These are phyloP conservation scores for Reinhardtius hippoglossoides DNA, from an alignment of 2,113 vertebrate species.

Conservation along the genomic window DNA sequence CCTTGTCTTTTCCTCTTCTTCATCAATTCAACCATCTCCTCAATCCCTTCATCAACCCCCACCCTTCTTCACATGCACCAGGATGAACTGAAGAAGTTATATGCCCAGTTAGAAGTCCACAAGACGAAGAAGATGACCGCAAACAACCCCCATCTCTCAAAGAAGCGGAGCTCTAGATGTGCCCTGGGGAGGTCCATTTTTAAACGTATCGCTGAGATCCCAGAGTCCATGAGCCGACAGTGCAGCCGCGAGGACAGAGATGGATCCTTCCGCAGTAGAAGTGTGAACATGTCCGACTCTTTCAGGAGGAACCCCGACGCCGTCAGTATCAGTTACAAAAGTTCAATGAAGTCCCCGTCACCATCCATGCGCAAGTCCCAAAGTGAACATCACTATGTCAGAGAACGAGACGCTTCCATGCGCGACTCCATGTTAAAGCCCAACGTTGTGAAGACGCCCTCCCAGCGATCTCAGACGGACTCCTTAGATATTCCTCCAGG, in stretches of 20 bases:
- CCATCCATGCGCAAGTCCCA: conserved; percentile 78
- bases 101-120: conserved; percentile 90
- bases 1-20: conserved; percentile 49
- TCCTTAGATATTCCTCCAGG: conserved; percentile 82
- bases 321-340: conserved; percentile 67
- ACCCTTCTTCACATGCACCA: conserved; percentile 66
- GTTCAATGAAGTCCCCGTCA: conserved; percentile 71
- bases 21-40: conserved; percentile 43
- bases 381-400: conserved; percentile 79
- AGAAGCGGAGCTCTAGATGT: conserved; percentile 86
- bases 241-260: conserved; percentile 84
- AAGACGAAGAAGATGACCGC: conserved; percentile 90
- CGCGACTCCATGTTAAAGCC: conserved; percentile 72
- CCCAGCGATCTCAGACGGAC: conserved; percentile 79
- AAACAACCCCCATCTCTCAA: conserved; percentile 93
- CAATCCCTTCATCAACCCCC: conserved; percentile 36
- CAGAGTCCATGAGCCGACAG: conserved; percentile 84
- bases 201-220: conserved; percentile 83
- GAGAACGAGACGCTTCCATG: conserved; percentile 74
- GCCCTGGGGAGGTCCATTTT: conserved; percentile 85
- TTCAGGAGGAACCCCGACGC: conserved; percentile 68
- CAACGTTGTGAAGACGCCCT: conserved; percentile 63
- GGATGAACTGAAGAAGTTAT: conserved; percentile 97
- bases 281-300: conserved; percentile 72
- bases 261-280: conserved; percentile 66